A percentile compares a stretch with the other conserved stretches of the same genome.
Conservation (phyloP, 2,113 vertebrate species). For the Gallinago jamesoni region DNA sequence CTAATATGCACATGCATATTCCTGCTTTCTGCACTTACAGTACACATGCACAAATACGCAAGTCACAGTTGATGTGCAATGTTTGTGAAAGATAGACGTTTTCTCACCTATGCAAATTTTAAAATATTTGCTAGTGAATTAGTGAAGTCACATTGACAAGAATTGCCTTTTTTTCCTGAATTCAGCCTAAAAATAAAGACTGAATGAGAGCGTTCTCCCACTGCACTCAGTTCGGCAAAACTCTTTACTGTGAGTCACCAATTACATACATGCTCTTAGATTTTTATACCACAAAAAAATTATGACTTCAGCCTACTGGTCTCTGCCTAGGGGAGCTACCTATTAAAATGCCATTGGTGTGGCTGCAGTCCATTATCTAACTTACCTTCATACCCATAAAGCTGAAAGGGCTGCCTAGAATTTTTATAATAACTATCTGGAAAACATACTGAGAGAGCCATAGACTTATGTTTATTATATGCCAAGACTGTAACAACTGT, state of each 20-base stretch:
- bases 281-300: conserved; percentile 30
- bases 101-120: background rate
- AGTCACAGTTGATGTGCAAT: background rate
- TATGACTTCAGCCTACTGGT: conserved; percentile 23
- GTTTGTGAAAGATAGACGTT: background rate
- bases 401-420: conserved; percentile 56
- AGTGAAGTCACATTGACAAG: background rate
- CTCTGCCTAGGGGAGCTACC: conserved; percentile 41
- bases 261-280: background rate
- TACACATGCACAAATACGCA: background rate
- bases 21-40: background rate
- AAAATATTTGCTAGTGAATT: background rate
- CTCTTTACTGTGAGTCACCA: conserved; percentile 15
- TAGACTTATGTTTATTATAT: conserved; percentile 38
- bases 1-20: background rate
- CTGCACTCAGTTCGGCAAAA: background rate
- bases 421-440: conserved; percentile 61
- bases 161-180: background rate
- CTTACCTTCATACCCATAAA: conserved; percentile 62
- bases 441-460: conserved; percentile 39
- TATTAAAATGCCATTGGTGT: conserved; percentile 69
- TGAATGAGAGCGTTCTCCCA: background rate
- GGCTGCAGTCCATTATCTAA: conserved; percentile 63
- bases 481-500: conserved; percentile 30
- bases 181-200: background rate